Conservation (phyloP, 2,888 invertebrate species). For the Lasioglossum leucozonium region DNA sequence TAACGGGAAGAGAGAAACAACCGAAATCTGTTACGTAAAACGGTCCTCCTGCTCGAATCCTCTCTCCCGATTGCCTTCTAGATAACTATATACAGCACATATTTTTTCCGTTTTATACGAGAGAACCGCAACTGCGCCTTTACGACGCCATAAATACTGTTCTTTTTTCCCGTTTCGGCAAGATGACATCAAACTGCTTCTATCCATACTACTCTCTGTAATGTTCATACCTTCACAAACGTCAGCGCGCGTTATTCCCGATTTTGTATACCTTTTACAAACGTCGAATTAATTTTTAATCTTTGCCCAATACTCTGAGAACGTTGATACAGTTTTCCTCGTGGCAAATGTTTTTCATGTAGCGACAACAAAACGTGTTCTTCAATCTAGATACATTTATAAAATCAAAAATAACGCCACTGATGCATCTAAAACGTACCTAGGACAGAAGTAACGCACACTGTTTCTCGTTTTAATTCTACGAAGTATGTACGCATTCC, state of each 20-base stretch:
- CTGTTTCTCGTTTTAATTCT: too few species aligned
- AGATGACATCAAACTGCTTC: slow-evolving; percentile 19
- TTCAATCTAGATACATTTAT: not conserved
- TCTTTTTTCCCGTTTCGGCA: slow-evolving; percentile 30
- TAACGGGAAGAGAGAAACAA: slow-evolving; percentile 68
- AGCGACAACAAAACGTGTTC: not conserved
- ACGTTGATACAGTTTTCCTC: not conserved
- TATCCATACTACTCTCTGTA: slow-evolving; percentile 29
- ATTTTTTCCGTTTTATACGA: slow-evolving; percentile 43
- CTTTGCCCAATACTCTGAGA: not conserved
- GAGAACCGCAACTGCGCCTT: slow-evolving; percentile 63
- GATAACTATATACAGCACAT: slow-evolving; percentile 33
- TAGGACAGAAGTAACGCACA: too few species aligned
- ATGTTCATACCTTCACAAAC: slow-evolving; percentile 24
- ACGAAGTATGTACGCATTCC: too few species aligned
- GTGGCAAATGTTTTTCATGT: not conserved
- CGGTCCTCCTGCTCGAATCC: slow-evolving; percentile 27
- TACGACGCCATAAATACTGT: slow-evolving; percentile 59
- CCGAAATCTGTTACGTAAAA: slow-evolving; percentile 69
- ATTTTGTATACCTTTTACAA: not conserved
- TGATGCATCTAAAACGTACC: too few species aligned
- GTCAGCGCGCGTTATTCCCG: not conserved
- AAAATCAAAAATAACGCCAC: too few species aligned
- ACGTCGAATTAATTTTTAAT: not conserved
- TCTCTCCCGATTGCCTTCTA: slow-evolving; percentile 43